Evolutionary conservation across 2,113 vertebrate genomes (phyloP), one percentile per base, ranked within the genome.

Genomic region (Phocoena phocoena): DNA sequence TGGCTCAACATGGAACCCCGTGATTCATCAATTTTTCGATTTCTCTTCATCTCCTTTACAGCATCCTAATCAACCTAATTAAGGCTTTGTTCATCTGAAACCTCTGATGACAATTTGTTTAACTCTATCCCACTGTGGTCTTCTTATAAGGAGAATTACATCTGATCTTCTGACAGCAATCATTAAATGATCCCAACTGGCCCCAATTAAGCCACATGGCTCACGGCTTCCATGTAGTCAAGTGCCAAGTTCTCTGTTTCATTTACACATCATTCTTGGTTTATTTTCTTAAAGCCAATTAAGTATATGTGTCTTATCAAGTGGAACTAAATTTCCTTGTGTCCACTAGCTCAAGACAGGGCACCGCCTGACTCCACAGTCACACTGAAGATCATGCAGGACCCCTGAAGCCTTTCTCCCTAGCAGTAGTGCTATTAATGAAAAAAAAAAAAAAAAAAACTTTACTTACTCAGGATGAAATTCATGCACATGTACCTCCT

Each of bases 121-220:
- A 99, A 99, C 99, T 99, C 98, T 99, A 99, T 99, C 99, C 99
- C 99, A 99, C 99, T 99, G 99, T 99, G 99, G 99, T 99, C 99
- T 99, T 99, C 99, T 99, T 99, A 99, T 98, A 99, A 99, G 98
- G 99, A 99, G 99, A 99, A 99, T 99, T 99, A 99, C 99, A 99
- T 99, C 99, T 99, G 99, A 99, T 99, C 99, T 99, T 99, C 99
- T 99, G 99, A 99, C 99, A 99, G 99, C 99, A 99, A 99, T 99
- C 99, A 99, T 99, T 99, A 99, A 99, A 99, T 99, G 99, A 99
- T 99, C 99, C 99, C 99, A 99, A 99, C 99, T 99, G 99, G 99
- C 99, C 99, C 99, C 99, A 99, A 99, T 99, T 99, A 99, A 99
- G 99, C 99, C 99, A 99, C 98, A 99, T 98, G 98, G 99, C 99